Evolutionary conservation across 2,888 invertebrate species (phyloP).

Genomic region (Epistrophella euchroma): DNA sequence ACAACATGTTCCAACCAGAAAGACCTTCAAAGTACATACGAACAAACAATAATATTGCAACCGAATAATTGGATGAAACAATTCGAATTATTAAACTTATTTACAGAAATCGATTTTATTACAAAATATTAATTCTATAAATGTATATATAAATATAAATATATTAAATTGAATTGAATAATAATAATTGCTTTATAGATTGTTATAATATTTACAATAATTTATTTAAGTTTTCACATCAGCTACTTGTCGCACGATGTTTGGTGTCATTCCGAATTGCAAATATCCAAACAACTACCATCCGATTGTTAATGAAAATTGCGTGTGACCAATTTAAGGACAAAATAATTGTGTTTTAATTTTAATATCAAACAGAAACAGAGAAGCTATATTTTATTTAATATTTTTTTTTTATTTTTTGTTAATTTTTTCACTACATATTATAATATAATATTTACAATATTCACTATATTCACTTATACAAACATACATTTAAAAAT

Average conservation of each 20-base stretch:
- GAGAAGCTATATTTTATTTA: background rate
- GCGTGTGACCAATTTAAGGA: background rate
- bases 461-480: too few species aligned
- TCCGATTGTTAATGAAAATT: background rate
- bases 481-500: too few species aligned
- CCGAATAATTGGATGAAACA: slow-evolving; percentile 47
- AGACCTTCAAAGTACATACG: background rate
- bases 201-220: background rate
- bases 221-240: background rate
- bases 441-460: too few species aligned
- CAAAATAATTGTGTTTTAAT: background rate
- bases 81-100: slow-evolving; percentile 41
- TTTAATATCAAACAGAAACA: background rate
- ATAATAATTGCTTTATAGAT: background rate
- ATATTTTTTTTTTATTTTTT: background rate
- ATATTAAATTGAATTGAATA: background rate
- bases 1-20: slow-evolving; percentile 19
- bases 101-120: slow-evolving; percentile 2
- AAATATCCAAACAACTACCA: background rate
- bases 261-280: background rate
- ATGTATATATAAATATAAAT: background rate
- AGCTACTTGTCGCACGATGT: background rate
- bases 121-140: slow-evolving; percentile 7
- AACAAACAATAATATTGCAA: slow-evolving; percentile 18
- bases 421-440: too few species aligned